Percentiles rank a stretch among this genome's conserved stretches.
phyloP scores from a whole-genome alignment of 2,113 vertebrate species.

The Myiopsitta monachus region DNA sequence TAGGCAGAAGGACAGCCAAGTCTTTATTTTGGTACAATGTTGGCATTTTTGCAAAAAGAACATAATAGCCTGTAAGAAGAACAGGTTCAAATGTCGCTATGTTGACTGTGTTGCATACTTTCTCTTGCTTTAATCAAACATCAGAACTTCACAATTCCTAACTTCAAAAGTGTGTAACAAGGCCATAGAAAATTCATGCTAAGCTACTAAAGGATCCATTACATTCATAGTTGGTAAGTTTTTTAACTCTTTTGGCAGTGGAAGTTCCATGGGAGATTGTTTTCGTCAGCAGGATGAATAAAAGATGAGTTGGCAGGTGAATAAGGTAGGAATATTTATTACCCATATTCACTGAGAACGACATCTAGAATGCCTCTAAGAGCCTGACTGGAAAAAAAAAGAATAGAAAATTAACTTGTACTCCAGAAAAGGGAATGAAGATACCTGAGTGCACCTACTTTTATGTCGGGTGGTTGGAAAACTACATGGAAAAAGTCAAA shows the following conservation, averaged over 20 bases:
- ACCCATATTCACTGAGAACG: background rate
- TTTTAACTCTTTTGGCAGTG: background rate
- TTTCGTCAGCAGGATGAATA: conserved; percentile 58
- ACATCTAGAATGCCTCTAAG: conserved; percentile 10
- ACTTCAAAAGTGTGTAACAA: background rate
- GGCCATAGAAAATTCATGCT: background rate
- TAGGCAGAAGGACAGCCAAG: background rate
- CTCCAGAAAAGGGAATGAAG: background rate
- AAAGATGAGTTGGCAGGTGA: conserved; percentile 55
- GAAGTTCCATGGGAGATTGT: background rate
- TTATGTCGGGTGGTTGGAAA: background rate
- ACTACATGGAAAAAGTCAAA: background rate
- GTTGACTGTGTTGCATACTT: background rate
- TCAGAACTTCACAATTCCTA: background rate
- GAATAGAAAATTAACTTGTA: background rate
- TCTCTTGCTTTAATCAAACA: background rate
- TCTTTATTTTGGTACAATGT: background rate
- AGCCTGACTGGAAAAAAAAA: background rate
- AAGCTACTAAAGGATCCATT: background rate
- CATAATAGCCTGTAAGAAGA: background rate
- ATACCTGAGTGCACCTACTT: background rate
- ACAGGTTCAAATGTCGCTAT: background rate
- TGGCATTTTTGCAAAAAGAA: background rate
- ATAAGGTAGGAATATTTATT: conserved; percentile 51
- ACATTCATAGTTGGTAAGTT: background rate